Conservation (phyloP, 2,797 vertebrate species). For the Esox masquinongy region DNA sequence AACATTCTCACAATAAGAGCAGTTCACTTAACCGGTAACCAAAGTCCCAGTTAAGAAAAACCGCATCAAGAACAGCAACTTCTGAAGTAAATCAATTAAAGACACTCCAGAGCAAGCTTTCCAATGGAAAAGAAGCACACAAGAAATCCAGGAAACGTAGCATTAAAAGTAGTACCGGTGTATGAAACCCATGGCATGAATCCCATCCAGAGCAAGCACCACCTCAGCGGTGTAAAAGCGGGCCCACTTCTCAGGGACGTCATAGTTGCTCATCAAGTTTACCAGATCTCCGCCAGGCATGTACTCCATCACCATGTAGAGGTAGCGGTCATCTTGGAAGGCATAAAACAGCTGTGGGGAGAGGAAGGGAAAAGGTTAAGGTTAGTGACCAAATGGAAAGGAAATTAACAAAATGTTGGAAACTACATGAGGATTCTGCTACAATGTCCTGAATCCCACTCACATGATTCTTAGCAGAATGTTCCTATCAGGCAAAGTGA, state of each 20-base stretch:
- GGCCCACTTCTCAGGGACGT: conserved; percentile 98
- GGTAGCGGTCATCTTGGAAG: conserved; percentile 97
- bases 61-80: not conserved
- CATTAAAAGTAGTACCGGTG: conserved; percentile 85
- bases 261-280: conserved; percentile 98
- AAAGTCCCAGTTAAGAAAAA: not conserved
- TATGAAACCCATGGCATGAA: conserved; percentile 99
- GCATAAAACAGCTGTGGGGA: conserved; percentile 89
- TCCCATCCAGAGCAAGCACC: conserved; percentile 94
- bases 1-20: not conserved
- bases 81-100: not conserved
- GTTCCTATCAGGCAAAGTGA: not conserved
- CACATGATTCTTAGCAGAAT: not conserved
- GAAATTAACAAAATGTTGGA: not conserved
- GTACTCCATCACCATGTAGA: conserved; percentile 99
- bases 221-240: conserved; percentile 98
- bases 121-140: not conserved
- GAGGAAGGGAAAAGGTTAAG: not conserved
- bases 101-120: not conserved
- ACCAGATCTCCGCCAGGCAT: conserved; percentile 98
- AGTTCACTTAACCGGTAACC: not conserved
- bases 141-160: not conserved
- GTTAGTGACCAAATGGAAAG: not conserved
- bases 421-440: not conserved
- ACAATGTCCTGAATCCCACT: not conserved